A percentile compares a stretch with the other conserved stretches of the same genome.
phyloP scores from a whole-genome alignment of 2,113 vertebrate species.

The Pygoscelis adeliae region DNA sequence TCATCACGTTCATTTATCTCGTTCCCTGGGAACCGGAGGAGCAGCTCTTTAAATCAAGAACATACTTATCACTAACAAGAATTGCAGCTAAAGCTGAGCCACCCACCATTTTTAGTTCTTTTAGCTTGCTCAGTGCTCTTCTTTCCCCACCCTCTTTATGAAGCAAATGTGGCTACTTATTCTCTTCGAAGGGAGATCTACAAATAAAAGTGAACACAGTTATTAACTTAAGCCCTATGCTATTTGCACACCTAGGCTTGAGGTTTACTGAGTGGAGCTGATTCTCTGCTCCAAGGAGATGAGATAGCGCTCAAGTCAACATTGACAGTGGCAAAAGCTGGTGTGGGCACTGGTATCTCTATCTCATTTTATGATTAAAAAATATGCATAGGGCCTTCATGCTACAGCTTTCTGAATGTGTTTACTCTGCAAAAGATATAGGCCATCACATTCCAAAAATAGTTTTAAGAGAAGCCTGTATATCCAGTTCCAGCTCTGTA shows the following conservation, averaged over 20 bases:
- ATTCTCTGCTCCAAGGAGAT: background rate
- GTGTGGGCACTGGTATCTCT: background rate
- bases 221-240: background rate
- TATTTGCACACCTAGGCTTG: background rate
- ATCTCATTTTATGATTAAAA: background rate
- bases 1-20: background rate
- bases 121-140: background rate
- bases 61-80: background rate
- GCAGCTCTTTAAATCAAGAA: background rate
- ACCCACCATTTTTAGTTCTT: background rate
- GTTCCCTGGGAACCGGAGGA: background rate
- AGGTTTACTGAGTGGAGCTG: background rate
- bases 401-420: background rate
- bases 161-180: background rate
- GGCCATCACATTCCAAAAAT: background rate
- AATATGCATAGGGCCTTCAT: too few species aligned
- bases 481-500: background rate
- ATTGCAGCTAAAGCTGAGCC: background rate
- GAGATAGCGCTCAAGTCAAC: background rate
- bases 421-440: background rate
- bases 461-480: accelerated
- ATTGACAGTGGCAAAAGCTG: background rate
- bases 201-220: background rate
- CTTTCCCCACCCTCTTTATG: background rate
- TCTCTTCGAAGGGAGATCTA: background rate